Conservation (phyloP, 2,888 invertebrate species). For the Gryllus longicercus region DNA sequence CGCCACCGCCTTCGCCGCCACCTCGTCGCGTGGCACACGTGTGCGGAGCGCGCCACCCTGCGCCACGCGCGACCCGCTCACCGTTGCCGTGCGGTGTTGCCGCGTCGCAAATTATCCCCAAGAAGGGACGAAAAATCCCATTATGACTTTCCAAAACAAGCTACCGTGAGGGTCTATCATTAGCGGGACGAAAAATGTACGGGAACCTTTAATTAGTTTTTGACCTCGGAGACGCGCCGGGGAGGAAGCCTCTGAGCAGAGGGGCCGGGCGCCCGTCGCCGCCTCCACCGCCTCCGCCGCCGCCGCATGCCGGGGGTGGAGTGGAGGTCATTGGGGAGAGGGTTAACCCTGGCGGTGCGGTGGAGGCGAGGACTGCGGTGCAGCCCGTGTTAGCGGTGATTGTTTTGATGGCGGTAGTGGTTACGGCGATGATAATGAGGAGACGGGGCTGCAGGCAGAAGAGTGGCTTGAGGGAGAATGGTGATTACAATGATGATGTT, state of each 20-base stretch:
- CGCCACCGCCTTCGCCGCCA: too few species aligned
- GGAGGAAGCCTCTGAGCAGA: neutral
- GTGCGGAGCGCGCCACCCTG: too few species aligned
- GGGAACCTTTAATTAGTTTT: slow-evolving; percentile 17
- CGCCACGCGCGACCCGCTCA: too few species aligned
- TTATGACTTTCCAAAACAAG: neutral
- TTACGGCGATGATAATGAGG: too few species aligned
- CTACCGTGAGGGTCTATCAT: slow-evolving; percentile 17
- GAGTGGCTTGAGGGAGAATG: too few species aligned
- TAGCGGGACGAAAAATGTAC: slow-evolving; percentile 9
- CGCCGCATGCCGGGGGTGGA: neutral
- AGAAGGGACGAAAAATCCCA: neutral
- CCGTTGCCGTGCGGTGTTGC: neutral
- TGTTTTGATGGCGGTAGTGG: too few species aligned
- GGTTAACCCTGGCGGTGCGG: neutral
- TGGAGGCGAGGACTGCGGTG: neutral
- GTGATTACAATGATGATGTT: too few species aligned
- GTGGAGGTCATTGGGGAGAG: neutral
- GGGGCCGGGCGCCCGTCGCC: neutral
- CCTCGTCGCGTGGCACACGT: neutral
- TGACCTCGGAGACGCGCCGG: neutral
- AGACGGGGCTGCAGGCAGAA: too few species aligned
- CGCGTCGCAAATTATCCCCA: neutral
- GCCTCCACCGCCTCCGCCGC: neutral
- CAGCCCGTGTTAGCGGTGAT: neutral